Percentiles rank a stretch among this genome's conserved stretches.
Evolutionary conservation across 1,140 invertebrate species (phyloP).

Genomic region (Whitmania pigra): DNA sequence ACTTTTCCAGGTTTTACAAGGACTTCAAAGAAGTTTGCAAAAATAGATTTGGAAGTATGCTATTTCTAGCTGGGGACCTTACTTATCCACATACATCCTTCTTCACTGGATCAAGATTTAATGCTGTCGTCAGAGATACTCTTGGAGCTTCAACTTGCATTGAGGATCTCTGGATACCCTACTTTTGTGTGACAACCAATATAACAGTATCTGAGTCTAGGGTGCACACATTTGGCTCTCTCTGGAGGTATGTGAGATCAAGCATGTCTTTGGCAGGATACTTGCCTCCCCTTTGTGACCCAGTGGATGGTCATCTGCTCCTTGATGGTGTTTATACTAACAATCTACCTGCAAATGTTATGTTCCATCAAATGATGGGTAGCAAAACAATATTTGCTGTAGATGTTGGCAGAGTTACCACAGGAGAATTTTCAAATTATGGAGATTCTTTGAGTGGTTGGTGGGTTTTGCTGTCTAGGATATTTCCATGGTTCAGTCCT

Average conservation of each 20-base stretch:
- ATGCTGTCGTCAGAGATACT: slow-evolving; percentile 49
- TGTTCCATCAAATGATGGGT: slow-evolving; percentile 44
- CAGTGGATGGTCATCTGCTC: slow-evolving; percentile 87
- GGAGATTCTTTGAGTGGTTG: slow-evolving; percentile 91
- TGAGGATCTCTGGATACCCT: slow-evolving; percentile 83
- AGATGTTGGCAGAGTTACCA: slow-evolving; percentile 93
- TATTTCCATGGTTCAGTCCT: slow-evolving; percentile 60
- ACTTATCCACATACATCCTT: slow-evolving; percentile 92
- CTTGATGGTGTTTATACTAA: slow-evolving; percentile 99
- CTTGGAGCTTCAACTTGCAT: slow-evolving; percentile 79
- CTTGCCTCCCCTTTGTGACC: slow-evolving; percentile 95
- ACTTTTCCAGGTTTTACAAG: slow-evolving; percentile 71
- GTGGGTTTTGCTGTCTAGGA: slow-evolving; percentile 86
- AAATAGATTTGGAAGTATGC: slow-evolving; percentile 37
- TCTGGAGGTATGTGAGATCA: slow-evolving; percentile 94
- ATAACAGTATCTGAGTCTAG: slow-evolving; percentile 87
- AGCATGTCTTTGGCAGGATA: slow-evolving; percentile 98
- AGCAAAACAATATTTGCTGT: slow-evolving; percentile 89
- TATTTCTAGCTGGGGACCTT: slow-evolving; percentile 78
- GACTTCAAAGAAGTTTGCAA: slow-evolving; percentile 55
- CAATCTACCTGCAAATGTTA: slow-evolving; percentile 80
- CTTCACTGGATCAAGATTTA: slow-evolving; percentile 63
- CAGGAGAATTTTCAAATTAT: slow-evolving; percentile 91
- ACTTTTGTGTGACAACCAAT: slow-evolving; percentile 95
- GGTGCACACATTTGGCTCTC: slow-evolving; percentile 82